These are phyloP conservation scores for Shargacucullia verbasci DNA, from an alignment of 2,888 invertebrate species.

Conservation along the genomic window DNA sequence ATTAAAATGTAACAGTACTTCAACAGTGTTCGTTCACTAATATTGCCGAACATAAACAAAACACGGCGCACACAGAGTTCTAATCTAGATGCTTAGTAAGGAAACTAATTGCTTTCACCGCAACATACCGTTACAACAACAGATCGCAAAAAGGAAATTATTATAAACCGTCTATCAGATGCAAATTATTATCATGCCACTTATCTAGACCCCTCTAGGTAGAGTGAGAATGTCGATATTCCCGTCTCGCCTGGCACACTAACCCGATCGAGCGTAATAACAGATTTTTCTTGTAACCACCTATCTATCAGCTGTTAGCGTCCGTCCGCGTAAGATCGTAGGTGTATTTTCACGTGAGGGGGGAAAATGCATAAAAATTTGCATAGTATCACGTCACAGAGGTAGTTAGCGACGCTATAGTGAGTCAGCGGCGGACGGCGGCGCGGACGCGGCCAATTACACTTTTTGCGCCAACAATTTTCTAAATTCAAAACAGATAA, in stretches of 20 bases:
- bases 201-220: slow-evolving; percentile 80
- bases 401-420: slow-evolving; percentile 60
- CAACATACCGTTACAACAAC: slow-evolving; percentile 68
- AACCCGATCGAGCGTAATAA: slow-evolving; percentile 81
- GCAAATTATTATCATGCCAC: slow-evolving; percentile 82
- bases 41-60: slow-evolving; percentile 45
- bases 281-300: slow-evolving; percentile 72
- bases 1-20: slow-evolving; percentile 33
- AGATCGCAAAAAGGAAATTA: slow-evolving; percentile 78
- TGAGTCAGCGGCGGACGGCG: slow-evolving; percentile 79
- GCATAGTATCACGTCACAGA: slow-evolving; percentile 73
- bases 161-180: slow-evolving; percentile 82
- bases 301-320: slow-evolving; percentile 77
- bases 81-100: slow-evolving; percentile 33
- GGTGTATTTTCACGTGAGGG: slow-evolving; percentile 57
- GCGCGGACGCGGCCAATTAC: slow-evolving; percentile 72
- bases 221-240: slow-evolving; percentile 69
- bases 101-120: slow-evolving; percentile 69
- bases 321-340: slow-evolving; percentile 61
- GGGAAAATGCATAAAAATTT: slow-evolving; percentile 78
- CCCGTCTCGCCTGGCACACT: slow-evolving; percentile 78
- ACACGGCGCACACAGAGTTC: slow-evolving; percentile 19
- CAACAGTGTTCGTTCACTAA: slow-evolving; percentile 22
- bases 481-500: slow-evolving; percentile 74
- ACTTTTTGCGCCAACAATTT: slow-evolving; percentile 77